phyloP scores from a whole-genome alignment of 2,797 vertebrate genomes.

The Erethizon dorsatum region DNA sequence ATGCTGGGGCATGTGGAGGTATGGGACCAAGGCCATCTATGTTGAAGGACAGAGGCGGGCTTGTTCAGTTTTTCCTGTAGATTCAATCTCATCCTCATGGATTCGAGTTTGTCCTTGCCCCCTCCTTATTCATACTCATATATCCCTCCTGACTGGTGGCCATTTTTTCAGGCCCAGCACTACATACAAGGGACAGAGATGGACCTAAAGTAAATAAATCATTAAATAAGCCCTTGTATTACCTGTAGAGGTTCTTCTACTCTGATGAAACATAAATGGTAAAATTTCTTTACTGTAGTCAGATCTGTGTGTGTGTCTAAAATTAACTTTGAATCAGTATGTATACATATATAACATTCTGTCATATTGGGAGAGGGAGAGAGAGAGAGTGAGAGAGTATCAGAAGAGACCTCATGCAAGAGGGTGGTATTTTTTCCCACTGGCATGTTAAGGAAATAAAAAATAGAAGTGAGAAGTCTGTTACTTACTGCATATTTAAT shows the following conservation, averaged over 20 bases:
- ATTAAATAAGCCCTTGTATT: neutral
- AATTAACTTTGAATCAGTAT: neutral
- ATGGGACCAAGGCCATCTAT: neutral
- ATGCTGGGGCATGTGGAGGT: neutral
- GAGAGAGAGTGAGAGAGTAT: neutral
- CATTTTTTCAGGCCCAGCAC: neutral
- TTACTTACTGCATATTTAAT: neutral
- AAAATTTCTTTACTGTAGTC: neutral
- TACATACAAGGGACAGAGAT: neutral
- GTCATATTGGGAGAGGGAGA: neutral
- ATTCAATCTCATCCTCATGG: neutral
- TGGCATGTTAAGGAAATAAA: neutral
- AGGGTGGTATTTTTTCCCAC: neutral
- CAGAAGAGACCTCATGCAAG: neutral
- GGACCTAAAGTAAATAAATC: neutral
- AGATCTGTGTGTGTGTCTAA: neutral
- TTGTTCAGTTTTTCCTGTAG: neutral
- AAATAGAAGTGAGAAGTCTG: constrained; percentile 9
- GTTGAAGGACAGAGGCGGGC: neutral
- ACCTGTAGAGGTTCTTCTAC: neutral
- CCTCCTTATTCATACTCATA: neutral
- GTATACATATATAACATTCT: neutral
- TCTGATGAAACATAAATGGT: neutral
- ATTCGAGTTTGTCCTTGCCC: neutral
- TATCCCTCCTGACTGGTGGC: neutral